Evolutionary conservation across 2,113 vertebrate species (phyloP).

Genomic region (Sturnira hondurensis): DNA sequence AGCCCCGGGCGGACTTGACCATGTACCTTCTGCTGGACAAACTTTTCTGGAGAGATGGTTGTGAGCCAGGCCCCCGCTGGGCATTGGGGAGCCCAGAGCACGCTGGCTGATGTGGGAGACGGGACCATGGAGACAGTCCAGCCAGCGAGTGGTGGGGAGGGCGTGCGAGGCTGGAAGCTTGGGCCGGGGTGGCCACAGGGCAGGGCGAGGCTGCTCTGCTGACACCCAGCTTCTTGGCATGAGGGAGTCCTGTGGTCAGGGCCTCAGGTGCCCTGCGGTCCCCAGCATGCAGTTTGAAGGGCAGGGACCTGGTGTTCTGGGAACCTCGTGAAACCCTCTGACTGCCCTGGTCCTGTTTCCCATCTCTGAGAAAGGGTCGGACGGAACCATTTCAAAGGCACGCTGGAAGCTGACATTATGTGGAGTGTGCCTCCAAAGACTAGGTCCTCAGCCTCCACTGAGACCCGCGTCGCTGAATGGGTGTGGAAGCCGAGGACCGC

Average conservation of each 20-base stretch:
- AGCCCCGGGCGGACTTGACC: rapidly evolving
- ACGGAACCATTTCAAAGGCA: neutral
- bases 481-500: neutral
- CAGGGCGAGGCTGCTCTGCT: neutral
- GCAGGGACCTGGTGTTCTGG: neutral
- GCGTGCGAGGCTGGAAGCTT: rapidly evolving
- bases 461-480: neutral
- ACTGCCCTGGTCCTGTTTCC: neutral
- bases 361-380: neutral
- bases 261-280: neutral
- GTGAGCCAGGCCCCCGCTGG: neutral
- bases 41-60: neutral
- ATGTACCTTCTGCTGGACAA: neutral
- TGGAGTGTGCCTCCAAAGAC: neutral
- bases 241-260: neutral
- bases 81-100: neutral
- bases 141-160: neutral
- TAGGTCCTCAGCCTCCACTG: neutral
- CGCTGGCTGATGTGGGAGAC: neutral
- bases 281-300: neutral
- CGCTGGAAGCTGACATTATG: neutral
- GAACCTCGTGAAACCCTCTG: neutral
- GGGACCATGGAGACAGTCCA: rapidly evolving
- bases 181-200: rapidly evolving
- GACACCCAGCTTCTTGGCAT: neutral